Evolutionary conservation across 2,888 invertebrate genomes (phyloP), one percentile per base, ranked within the genome.

Genomic region (Colletes collaris): DNA sequence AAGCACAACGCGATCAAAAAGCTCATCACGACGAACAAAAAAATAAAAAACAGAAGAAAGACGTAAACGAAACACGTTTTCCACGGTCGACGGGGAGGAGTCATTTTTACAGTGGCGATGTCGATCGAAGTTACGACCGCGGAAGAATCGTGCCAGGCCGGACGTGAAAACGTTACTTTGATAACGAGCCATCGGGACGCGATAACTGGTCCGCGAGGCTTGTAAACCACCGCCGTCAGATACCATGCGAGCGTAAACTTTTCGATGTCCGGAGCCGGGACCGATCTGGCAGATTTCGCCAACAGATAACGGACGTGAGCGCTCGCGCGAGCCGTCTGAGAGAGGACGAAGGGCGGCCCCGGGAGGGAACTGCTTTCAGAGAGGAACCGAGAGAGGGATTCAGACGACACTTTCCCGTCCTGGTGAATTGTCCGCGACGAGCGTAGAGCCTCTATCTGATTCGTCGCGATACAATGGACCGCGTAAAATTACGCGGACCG

Each of bases 91-190:
- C 52, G 11, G 49, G 66, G 10, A 1, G 40, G 68, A n/a, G 16
- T 71, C 76, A 80, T 76, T 85, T 85, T 85, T 82, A 85, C 85
- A 72, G 65, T 67, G 69, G 16, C 71, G 55, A 68, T 52, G 65
- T 60, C 71, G 76, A 75, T 63, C 77, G 53, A 65, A 82, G 82
- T 85, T 85, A 84, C 85, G 84, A 83, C 76, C 76, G 74, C 35
- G 72, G 60, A 78, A 79, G 81, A 76, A 85, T 85, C 77, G 84
- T 70, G 50, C 60, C 44, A 6, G 74, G n/a, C 58, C 79, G 78
- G 63, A 79, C 77, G 81, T 67, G 80, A 64, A 73, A 83, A 81
- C 60, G 74, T 55, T 27, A 46, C 50, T 69, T 37, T 78, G 79
- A 83, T 83, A 85, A 85, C 81, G 79, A 79, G 79, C 55, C 68